phyloP scores from a whole-genome alignment of 2,797 vertebrate species.

The Cyclopterus lumpus region DNA sequence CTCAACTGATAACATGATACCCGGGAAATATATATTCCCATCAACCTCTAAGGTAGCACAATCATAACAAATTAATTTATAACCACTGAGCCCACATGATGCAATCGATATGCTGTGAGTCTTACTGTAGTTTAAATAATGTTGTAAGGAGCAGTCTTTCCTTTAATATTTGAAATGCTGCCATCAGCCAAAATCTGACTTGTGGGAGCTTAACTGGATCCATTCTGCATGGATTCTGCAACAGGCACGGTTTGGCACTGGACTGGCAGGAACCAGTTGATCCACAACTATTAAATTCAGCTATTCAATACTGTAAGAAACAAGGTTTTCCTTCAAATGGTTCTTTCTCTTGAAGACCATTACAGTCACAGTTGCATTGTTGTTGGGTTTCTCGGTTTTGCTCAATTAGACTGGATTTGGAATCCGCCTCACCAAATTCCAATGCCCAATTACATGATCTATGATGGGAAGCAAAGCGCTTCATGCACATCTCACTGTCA shows the following conservation, averaged over 20 bases:
- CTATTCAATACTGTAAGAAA: neutral
- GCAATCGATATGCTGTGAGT: neutral
- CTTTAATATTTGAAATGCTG: neutral
- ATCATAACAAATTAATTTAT: constrained; percentile 10
- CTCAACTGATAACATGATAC: neutral
- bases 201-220: neutral
- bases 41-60: constrained; percentile 9
- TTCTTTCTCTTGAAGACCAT: neutral
- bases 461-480: constrained; percentile 10
- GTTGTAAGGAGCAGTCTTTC: neutral
- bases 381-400: constrained; percentile 1
- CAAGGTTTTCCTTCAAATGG: neutral
- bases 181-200: neutral
- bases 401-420: neutral
- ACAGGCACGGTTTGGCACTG: neutral
- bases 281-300: neutral
- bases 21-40: neutral
- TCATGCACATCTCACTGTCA: constrained; percentile 15
- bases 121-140: neutral
- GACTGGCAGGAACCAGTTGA: neutral
- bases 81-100: neutral
- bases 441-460: constrained; percentile 4
- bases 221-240: neutral
- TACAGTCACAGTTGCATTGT: neutral
- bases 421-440: constrained; percentile 2